These are phyloP conservation scores for Hoplodrina blanda DNA, from an alignment of 2,888 invertebrate species.

Conservation along the genomic window DNA sequence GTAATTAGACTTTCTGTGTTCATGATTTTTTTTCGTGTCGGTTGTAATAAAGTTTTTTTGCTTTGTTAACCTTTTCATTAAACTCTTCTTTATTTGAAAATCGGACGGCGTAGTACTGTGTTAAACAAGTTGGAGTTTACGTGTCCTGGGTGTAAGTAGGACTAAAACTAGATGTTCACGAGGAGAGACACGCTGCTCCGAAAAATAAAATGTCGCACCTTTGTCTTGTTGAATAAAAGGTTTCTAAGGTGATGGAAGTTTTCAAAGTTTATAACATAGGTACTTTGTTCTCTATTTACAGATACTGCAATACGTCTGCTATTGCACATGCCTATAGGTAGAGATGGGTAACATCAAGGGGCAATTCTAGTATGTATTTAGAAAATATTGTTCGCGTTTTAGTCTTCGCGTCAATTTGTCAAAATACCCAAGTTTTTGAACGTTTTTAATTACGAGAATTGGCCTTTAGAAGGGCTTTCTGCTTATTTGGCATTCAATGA, in stretches of 20 bases:
- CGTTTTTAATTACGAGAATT: too few relatives aligned
- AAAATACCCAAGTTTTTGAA: too few relatives aligned
- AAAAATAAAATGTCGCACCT: not conserved
- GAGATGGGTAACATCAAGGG: too few relatives aligned
- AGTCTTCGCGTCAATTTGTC: too few relatives aligned
- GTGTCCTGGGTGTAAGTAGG: slow-evolving; percentile 22
- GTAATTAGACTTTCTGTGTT: slow-evolving; percentile 22
- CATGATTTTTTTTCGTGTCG: slow-evolving; percentile 1
- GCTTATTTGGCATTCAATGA: too few relatives aligned
- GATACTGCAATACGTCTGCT: too few relatives aligned
- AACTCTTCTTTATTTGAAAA: slow-evolving; percentile 40
- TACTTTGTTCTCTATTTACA: not conserved
- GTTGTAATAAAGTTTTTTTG: slow-evolving; percentile 9
- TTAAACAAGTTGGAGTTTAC: slow-evolving; percentile 30
- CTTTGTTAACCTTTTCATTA: slow-evolving; percentile 31
- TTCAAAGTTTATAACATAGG: not conserved
- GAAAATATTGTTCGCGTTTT: too few relatives aligned
- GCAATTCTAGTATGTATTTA: too few relatives aligned
- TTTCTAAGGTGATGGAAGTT: not conserved
- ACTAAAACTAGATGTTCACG: not conserved
- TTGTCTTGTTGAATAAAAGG: not conserved
- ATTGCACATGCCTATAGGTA: too few relatives aligned
- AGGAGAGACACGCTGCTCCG: slow-evolving; percentile 5
- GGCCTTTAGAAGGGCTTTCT: too few relatives aligned
- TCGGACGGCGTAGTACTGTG: slow-evolving; percentile 20